phyloP scores from a whole-genome alignment of 2,113 vertebrate genomes.

The Lampris incognitus region DNA sequence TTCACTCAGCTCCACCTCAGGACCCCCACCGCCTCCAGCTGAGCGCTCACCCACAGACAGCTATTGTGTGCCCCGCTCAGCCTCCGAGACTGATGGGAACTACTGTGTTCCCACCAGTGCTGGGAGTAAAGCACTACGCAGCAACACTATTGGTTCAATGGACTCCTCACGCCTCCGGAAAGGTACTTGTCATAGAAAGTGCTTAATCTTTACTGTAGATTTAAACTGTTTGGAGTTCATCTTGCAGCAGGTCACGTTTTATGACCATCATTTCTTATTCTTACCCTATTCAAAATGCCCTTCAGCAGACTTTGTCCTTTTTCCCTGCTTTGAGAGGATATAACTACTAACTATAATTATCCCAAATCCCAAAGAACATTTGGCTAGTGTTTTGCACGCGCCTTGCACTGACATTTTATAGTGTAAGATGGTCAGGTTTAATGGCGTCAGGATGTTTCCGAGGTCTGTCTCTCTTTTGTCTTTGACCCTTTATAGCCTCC shows the following conservation, averaged over 20 bases:
- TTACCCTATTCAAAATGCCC: too few relatives aligned
- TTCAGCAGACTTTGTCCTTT: too few relatives aligned
- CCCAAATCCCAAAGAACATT: too few relatives aligned
- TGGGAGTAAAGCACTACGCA: constrained; percentile 85
- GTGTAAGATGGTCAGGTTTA: too few relatives aligned
- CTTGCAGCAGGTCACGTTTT: too few relatives aligned
- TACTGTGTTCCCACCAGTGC: constrained; percentile 87
- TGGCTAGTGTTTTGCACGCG: neutral
- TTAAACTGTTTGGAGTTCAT: neutral
- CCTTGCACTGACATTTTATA: neutral
- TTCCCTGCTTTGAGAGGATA: too few relatives aligned
- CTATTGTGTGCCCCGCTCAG: constrained; percentile 83
- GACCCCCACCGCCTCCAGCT: constrained; percentile 72
- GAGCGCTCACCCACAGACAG: constrained; percentile 93
- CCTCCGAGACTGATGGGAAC: constrained; percentile 91
- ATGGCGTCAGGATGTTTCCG: too few relatives aligned
- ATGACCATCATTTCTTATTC: too few relatives aligned
- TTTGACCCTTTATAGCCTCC: too few relatives aligned
- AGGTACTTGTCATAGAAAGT: constrained; percentile 83
- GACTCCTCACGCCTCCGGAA: constrained; percentile 89
- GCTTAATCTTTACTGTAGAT: neutral
- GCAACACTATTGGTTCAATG: constrained; percentile 92
- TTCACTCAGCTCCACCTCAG: constrained; percentile 75
- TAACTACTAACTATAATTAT: too few relatives aligned
- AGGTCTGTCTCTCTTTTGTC: too few relatives aligned